These are phyloP conservation scores for Parnassius smintheus DNA, from an alignment of 2,888 invertebrate genomes.

Conservation along the genomic window DNA sequence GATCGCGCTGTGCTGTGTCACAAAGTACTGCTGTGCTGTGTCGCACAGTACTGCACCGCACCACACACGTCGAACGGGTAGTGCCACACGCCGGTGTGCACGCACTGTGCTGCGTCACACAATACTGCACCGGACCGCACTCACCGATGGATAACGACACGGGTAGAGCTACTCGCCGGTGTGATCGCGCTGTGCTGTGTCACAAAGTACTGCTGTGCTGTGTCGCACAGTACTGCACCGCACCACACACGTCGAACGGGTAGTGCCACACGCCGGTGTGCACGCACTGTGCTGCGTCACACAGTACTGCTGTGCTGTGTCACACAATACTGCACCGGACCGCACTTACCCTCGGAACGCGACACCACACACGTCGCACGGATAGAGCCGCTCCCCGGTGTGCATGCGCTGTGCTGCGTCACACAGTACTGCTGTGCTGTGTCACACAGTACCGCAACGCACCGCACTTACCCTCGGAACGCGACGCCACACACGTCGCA, in stretches of 20 bases:
- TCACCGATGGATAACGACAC: no score
- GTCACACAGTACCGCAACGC: constrained; percentile 49
- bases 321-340: not conserved
- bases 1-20: no score
- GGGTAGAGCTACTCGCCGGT: no score
- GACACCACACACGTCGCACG: constrained; percentile 65
- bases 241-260: constrained; percentile 65
- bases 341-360: constrained; percentile 46
- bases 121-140: not conserved
- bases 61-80: constrained; percentile 65
- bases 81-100: constrained; percentile 60
- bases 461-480: constrained; percentile 47
- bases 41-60: constrained; percentile 45
- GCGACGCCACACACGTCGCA: constrained; percentile 64
- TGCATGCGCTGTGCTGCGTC: constrained; percentile 44
- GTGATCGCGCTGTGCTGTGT: constrained; percentile 39
- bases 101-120: constrained; percentile 43
- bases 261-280: constrained; percentile 62
- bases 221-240: constrained; percentile 49
- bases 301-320: no score
- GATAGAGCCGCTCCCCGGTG: constrained; percentile 59
- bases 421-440: constrained; percentile 39
- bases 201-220: constrained; percentile 38
- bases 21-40: constrained; percentile 22
- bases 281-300: constrained; percentile 44